phyloP scores from a whole-genome alignment of 2,113 vertebrate species.

The Bombycilla garrulus region DNA sequence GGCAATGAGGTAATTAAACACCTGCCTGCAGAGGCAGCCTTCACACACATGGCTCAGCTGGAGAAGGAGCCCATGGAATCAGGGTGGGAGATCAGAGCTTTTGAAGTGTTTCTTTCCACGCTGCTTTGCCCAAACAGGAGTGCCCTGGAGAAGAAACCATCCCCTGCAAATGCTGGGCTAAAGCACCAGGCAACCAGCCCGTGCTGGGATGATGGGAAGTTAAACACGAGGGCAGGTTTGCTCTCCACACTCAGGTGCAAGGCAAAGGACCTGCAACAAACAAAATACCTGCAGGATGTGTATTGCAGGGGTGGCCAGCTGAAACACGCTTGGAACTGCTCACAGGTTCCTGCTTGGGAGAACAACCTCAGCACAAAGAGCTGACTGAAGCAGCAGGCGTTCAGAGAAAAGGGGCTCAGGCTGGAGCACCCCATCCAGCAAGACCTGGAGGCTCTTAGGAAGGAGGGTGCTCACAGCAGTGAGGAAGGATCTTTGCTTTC shows the following conservation, averaged over 20 bases:
- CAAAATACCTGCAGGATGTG: not conserved
- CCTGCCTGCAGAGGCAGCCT: not conserved
- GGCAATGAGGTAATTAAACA: not conserved
- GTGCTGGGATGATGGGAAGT: rapidly evolving
- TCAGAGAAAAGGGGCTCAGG: not conserved
- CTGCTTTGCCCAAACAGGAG: not conserved
- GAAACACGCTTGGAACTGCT: not conserved
- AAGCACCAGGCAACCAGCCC: not conserved
- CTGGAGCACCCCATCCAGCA: not conserved
- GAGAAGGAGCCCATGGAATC: not conserved
- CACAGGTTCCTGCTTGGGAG: not conserved
- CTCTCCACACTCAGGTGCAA: not conserved
- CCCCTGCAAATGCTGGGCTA: not conserved
- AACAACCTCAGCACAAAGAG: not conserved
- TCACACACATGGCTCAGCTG: not conserved
- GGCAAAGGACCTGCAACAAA: rapidly evolving
- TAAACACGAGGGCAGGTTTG: rapidly evolving
- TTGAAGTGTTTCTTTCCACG: not conserved
- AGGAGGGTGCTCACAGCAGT: not conserved
- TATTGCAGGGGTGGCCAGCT: not conserved
- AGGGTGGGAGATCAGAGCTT: not conserved
- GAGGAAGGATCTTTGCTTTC: not conserved
- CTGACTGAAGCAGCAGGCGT: rapidly evolving
- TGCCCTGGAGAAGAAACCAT: not conserved
- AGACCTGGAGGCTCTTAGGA: not conserved